A percentile compares a stretch with the other conserved stretches of the same genome.
These are phyloP conservation scores for Drosophila colorata DNA, from an alignment of 2,888 invertebrate species.

Conservation along the genomic window DNA sequence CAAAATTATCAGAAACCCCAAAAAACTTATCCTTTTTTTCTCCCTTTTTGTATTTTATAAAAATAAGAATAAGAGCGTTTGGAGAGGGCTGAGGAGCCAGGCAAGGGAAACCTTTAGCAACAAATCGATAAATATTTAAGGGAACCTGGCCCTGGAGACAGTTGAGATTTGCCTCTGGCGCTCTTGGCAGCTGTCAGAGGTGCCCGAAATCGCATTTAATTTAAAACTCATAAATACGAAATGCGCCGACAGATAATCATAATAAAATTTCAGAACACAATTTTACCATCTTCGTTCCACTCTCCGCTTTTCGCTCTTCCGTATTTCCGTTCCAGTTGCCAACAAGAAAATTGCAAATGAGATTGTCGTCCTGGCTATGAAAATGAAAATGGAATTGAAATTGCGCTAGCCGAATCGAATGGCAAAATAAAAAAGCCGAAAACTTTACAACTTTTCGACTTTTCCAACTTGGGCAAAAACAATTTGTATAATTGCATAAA, in stretches of 20 bases:
- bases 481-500: constrained; percentile 65
- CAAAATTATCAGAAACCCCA: constrained; percentile 53
- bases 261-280: constrained; percentile 67
- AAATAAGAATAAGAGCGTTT: constrained; percentile 15
- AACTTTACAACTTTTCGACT: constrained; percentile 15
- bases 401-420: constrained; percentile 14
- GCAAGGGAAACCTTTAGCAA: constrained; percentile 16
- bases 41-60: constrained; percentile 23
- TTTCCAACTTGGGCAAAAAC: constrained; percentile 25
- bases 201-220: constrained; percentile 74
- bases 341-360: constrained; percentile 65
- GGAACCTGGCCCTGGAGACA: constrained; percentile 42
- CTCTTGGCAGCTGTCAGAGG: constrained; percentile 42
- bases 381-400: constrained; percentile 51
- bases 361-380: constrained; percentile 38
- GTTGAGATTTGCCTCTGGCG: constrained; percentile 31
- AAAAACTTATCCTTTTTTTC: constrained; percentile 64
- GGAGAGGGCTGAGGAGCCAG: neutral
- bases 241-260: constrained; percentile 71
- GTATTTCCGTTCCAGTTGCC: constrained; percentile 1
- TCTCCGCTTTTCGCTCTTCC: too few species aligned
- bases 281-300: constrained; percentile 18
- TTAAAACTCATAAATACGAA: constrained; percentile 81
- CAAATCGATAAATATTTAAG: constrained; percentile 80
- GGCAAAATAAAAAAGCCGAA: neutral